Evolutionary conservation across 1,140 invertebrate genomes (phyloP), one percentile per base, ranked within the genome.

Genomic region (Zaprionus kolodkinae): DNA sequence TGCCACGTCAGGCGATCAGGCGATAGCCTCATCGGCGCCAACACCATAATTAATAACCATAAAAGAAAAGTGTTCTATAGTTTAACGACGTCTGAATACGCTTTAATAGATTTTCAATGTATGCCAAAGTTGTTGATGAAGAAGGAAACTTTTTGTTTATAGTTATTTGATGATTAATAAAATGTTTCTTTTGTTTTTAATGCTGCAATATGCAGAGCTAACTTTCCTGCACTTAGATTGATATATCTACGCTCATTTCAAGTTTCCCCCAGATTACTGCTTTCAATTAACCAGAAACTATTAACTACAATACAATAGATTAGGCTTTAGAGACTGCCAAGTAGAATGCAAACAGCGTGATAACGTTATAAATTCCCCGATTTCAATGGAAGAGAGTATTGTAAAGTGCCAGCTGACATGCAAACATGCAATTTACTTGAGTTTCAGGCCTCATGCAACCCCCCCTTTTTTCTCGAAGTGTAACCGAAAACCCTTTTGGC

Each of bases 371-470:
- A 21, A 17, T 57, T 57, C 27, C 30, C 35, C 30, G 36, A 36
- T 72, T 72, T 56, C 56, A 33, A 59, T 15, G 15, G 33, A 13
- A 1, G 15, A 74, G 72, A 27, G 79, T 79, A 79, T 75, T 62
- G 48, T 54, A 11, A 43, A 89, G 64, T 71, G 67, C 54, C 77
- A 69, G 73, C 64, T 78, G 68, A 67, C 84, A 87, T 87, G 84
- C 84, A 63, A 87, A 84, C 52, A 63, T 68, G 77, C 78, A 79
- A 87, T 87, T 87, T 87, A 76, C 52, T 55, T 30, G 2, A 55
- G 73, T 48, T 72, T 66, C 25, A 48, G 64, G 62, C 72, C 38
- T 64, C 25, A 43, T 7, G 30, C 69, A 64, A 79, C 67, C 71
- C 68, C 55, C 21, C 9, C 33, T 13, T 78, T 64, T 74, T 40